These are phyloP conservation scores for Dendrocopos noguchii DNA, from an alignment of 2,113 vertebrate genomes.

Conservation along the genomic window DNA sequence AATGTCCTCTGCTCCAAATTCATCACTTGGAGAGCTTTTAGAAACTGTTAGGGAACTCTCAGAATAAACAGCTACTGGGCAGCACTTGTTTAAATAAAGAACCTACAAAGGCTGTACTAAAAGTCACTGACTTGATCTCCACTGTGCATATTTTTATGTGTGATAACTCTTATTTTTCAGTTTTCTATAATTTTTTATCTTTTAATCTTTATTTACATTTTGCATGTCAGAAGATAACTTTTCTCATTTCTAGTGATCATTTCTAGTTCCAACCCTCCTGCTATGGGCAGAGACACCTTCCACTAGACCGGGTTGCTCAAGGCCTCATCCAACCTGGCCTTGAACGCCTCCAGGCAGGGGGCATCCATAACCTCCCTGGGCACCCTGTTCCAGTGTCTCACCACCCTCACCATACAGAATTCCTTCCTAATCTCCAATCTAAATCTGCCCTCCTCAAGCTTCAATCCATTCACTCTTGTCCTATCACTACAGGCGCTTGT, in stretches of 20 bases:
- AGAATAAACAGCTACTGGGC: not conserved
- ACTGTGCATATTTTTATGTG: not conserved
- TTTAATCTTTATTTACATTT: not conserved
- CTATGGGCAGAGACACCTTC: too few species aligned
- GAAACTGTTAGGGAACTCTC: slow-evolving; percentile 13
- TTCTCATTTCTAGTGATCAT: not conserved
- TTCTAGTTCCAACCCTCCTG: too few species aligned
- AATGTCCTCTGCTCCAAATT: not conserved
- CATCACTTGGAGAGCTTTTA: not conserved
- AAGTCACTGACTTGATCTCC: not conserved
- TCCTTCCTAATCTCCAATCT: too few species aligned
- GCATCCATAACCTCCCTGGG: too few species aligned
- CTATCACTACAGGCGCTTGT: too few species aligned
- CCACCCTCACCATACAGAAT: too few species aligned
- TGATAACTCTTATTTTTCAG: not conserved
- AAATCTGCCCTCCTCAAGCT: too few species aligned
- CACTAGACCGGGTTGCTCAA: too few species aligned
- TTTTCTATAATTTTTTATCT: not conserved
- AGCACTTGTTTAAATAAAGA: not conserved
- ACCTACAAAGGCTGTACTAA: not conserved
- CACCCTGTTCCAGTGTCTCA: too few species aligned
- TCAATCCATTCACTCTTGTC: too few species aligned
- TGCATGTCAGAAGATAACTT: not conserved
- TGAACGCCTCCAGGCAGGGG: too few species aligned
- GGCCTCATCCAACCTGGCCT: too few species aligned